Base-by-base conservation (phyloP, 1,140 invertebrate species). In the Sycophila sp. region DNA sequence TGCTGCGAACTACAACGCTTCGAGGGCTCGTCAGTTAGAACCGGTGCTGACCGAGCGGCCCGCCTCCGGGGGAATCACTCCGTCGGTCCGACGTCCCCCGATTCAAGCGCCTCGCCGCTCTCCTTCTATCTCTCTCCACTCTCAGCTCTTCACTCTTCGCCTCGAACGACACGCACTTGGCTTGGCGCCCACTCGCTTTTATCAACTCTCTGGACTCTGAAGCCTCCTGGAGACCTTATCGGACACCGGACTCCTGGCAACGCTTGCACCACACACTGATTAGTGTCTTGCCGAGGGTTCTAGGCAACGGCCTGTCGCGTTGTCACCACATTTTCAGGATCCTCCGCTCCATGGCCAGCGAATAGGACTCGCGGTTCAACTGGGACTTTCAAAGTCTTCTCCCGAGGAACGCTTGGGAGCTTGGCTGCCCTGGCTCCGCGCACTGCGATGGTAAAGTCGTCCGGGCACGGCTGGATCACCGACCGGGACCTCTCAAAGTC, bases 301-400 rank as follows among this genome's bases (percentile, higher is more conserved):
- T 73, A 68, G 81, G 77, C 80, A 77, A 75, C 64, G 51, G 76
- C 77, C 79, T 78, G 67, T 42, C 74, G 71, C 77, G 62, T 73
- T 75, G 78, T 85, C 82, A 85, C 81, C 77, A 84, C 82, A 85
- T 85, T 84, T 83, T 85, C 75, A 82, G 69, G 47, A 83, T 84
- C 73, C 78, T 85, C 73, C 76, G 78, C 74, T 83, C 80, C 83
- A 85, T 85, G 60, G 53, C 53, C 15, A 17, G 19, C 7, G 19
- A 22, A n/a, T 47, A 22, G 13, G 8, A 47, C 2, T 3, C 40
- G 19, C n/a, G n/a, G n/a, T n/a, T n/a, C n/a, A n/a, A n/a, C n/a
- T n/a, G n/a, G n/a, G n/a, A n/a, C n/a, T n/a, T n/a, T n/a, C n/a
- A n/a, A n/a, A n/a, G n/a, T n/a, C n/a, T n/a, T n/a, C n/a, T n/a